Base-by-base conservation (phyloP, 2,888 invertebrate species). In the Ophioninae sp. region DNA sequence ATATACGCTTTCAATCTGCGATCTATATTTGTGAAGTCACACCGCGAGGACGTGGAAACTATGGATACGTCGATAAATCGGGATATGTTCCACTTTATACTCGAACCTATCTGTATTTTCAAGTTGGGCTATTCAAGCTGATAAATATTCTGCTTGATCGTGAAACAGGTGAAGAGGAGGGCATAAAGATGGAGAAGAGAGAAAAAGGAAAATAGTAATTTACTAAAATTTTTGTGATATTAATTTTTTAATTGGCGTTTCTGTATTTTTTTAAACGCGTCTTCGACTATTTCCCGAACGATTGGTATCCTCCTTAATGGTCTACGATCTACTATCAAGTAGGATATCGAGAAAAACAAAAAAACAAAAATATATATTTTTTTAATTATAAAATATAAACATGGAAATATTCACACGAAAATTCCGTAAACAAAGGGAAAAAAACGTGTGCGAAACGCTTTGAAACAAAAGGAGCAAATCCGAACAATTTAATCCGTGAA, bases 11-110 rank as follows among this genome's bases (percentile, higher is more conserved):
- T 37, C 44, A 44, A 44, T 65, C 51, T 69, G 13, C 17, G 8
- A 22, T 77, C 30, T 63, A 63, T 61, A 30, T 22, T 22, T 73
- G 67, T 39, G 68, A 84, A 84, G 58, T 78, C 51, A 44, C 63
- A 69, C 41, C 23, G 41, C 56, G 56, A 39, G 63, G 72, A 79
- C 72, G 44, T 59, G 30, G 37, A 81, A 81, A 83, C 71, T 71
- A 78, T 80, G 78, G 68, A 85, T 78, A 37, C 65, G 83, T 83
- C 83, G 74, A 80, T 85, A 83, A 79, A 79, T 75, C 65, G 73
- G 59, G 44, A 74, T 77, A 84, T 83, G 76, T 71, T 39, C 41
- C 65, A 51, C 30, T 61, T 65, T 20, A 65, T 56, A 65, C 13
- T 63, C 59, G 20, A 20, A 20, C 20, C 64, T 23, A 30, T 44